Evolutionary conservation across 2,888 invertebrate species (phyloP), one percentile per base, ranked within the genome.

Genomic region (Phaonia tiefii): DNA sequence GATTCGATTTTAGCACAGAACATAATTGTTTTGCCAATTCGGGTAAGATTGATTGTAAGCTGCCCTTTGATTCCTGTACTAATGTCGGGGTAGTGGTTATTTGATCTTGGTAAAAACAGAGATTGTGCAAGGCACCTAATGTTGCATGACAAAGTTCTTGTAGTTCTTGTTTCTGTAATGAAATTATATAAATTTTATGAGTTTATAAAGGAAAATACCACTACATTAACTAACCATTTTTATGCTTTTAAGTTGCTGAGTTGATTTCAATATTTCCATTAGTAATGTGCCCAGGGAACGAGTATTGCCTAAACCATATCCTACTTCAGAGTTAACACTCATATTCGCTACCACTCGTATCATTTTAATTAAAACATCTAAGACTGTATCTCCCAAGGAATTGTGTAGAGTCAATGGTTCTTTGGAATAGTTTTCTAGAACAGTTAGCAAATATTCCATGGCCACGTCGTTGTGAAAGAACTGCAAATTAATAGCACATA

Each of bases 271-370:
- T 51, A 91, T 67, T 51, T 86, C 84, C 11, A 91, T 82, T 8
- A 91, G 88, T 20, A 93, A 92, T 0, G 92, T 92, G 79, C 90
- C 90, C 63, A 91, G 65, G 0, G 85, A 84, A 13, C 92, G 87
- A 5, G 87, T 85, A 7, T 88, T 91, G 0, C 93, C 93, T 82
- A 97, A 89, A 1, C 92, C 93, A 44, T 93, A 92, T 0, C 97
- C 97, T 2, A 96, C 95, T 58, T 94, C 93, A 54, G 95, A 93
- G 86, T 95, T 94, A 79, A 97, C 94, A 78, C 96, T 95, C 89
- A 97, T 92, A 87, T 97, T 97, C 2, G 97, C 97, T 26, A 97
- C 92, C n/a, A 97, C 95, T 4, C 97, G 93, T 15, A 97, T 89
- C 67, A 91, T 84, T 86, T 91, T 91, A 39, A 91, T 88, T 22